Evolutionary conservation across 2,797 vertebrate species (phyloP).

Genomic region (Atherinosoma microstoma): DNA sequence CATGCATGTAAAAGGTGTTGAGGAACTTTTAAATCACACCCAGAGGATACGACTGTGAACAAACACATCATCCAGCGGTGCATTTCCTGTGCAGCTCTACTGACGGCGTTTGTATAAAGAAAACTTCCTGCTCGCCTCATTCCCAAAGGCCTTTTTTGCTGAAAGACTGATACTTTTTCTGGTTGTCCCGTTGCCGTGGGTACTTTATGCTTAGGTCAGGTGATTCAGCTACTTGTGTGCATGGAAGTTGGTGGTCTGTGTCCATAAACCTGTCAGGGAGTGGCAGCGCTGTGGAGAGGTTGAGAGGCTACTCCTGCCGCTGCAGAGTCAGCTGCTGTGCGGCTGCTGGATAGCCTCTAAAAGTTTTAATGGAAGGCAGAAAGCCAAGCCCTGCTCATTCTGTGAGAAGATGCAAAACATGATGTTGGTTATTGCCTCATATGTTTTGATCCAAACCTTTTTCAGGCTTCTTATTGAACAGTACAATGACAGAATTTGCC

Average conservation of each 20-base stretch:
- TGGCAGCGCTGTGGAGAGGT: constrained; percentile 34
- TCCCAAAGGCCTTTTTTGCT: constrained; percentile 19
- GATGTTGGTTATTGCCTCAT: constrained; percentile 26
- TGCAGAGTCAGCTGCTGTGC: constrained; percentile 36
- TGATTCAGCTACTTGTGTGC: constrained; percentile 10
- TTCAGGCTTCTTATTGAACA: constrained; percentile 10
- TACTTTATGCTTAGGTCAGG: constrained; percentile 33
- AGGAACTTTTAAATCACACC: constrained; percentile 20
- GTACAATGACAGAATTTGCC: constrained; percentile 16
- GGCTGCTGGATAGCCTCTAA: constrained; percentile 31
- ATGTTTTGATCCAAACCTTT: constrained; percentile 13
- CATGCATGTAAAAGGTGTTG: constrained; percentile 11
- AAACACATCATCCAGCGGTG: constrained; percentile 13
- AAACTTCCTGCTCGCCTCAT: constrained; percentile 32
- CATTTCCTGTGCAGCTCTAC: constrained; percentile 28
- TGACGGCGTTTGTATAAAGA: constrained; percentile 26
- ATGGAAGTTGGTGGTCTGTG: constrained; percentile 28
- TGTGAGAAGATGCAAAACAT: constrained; percentile 27
- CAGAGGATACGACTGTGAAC: constrained; percentile 25
- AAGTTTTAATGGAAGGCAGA: constrained; percentile 33
- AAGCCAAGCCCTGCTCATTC: constrained; percentile 21
- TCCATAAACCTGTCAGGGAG: constrained; percentile 68
- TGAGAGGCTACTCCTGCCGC: constrained; percentile 34
- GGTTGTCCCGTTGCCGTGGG: constrained; percentile 2
- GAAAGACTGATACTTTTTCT: constrained; percentile 10